A percentile compares a stretch with the other conserved stretches of the same genome.
phyloP scores from a whole-genome alignment of 1,140 invertebrate species.

The Drosophila trapezifrons region DNA sequence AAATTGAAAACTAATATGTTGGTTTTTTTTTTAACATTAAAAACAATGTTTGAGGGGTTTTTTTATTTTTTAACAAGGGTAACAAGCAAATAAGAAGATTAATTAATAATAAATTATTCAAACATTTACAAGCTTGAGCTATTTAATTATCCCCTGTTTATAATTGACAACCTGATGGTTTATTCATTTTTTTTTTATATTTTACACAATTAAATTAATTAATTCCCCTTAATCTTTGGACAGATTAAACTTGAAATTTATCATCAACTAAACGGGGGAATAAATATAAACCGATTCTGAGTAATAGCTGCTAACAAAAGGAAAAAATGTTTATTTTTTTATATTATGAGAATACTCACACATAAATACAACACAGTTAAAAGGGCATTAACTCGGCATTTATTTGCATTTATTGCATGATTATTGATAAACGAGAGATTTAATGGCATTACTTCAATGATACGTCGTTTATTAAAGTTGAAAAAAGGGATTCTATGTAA shows the following conservation, averaged over 20 bases:
- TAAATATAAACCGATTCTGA: conserved; percentile 7
- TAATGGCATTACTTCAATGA: conserved; percentile 13
- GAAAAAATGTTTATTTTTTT: background rate
- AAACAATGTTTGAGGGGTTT: too few species aligned
- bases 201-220: conserved; percentile 5
- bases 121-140: background rate
- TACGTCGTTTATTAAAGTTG: conserved; percentile 3
- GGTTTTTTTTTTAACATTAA: background rate
- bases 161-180: background rate
- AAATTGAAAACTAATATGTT: background rate
- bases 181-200: too few species aligned
- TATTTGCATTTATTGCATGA: conserved; percentile 17
- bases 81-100: background rate
- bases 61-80: background rate
- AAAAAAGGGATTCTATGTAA: background rate
- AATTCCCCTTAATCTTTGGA: background rate
- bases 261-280: background rate
- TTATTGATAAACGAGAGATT: conserved; percentile 33
- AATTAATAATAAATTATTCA: background rate
- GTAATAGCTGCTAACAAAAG: conserved; percentile 2
- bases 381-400: conserved; percentile 15
- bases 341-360: background rate
- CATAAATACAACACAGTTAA: conserved; percentile 7
- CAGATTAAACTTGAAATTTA: background rate
- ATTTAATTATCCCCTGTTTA: background rate